Conservation (phyloP, 2,888 invertebrate species). For the Boloria selene region DNA sequence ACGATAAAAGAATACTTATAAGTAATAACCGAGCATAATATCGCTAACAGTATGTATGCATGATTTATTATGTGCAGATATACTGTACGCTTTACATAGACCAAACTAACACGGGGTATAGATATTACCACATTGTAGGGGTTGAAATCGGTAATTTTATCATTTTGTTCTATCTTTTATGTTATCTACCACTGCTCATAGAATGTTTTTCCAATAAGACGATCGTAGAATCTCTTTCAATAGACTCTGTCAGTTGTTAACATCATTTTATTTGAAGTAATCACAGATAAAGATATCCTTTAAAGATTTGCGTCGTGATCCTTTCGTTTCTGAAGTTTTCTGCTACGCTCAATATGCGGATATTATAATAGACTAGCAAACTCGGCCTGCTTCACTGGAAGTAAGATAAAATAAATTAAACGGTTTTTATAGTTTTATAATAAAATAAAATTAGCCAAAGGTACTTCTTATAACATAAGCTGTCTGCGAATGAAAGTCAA, state of each 20-base stretch:
- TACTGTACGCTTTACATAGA: neutral
- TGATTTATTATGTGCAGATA: neutral
- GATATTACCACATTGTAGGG: no score
- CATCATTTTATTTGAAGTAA: slow-evolving; percentile 15
- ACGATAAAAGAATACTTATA: no score
- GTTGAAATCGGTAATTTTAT: neutral
- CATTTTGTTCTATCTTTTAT: slow-evolving; percentile 6
- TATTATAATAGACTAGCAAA: no score
- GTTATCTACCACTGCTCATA: neutral
- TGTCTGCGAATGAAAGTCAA: no score
- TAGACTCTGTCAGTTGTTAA: slow-evolving; percentile 16
- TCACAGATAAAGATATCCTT: neutral
- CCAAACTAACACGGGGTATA: no score
- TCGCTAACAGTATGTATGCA: neutral
- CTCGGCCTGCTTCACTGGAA: no score
- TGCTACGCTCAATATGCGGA: neutral
- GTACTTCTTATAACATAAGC: no score
- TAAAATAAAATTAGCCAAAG: no score
- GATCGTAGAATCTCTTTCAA: slow-evolving; percentile 1
- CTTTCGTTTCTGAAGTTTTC: neutral
- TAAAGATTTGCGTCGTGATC: slow-evolving; percentile 2
- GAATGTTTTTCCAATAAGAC: slow-evolving; percentile 18
- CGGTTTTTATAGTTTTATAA: no score
- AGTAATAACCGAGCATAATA: no score
- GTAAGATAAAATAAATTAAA: no score